Evolutionary conservation across 2,113 vertebrate genomes (phyloP).

Genomic region (Cynoglossus semilaevis): DNA sequence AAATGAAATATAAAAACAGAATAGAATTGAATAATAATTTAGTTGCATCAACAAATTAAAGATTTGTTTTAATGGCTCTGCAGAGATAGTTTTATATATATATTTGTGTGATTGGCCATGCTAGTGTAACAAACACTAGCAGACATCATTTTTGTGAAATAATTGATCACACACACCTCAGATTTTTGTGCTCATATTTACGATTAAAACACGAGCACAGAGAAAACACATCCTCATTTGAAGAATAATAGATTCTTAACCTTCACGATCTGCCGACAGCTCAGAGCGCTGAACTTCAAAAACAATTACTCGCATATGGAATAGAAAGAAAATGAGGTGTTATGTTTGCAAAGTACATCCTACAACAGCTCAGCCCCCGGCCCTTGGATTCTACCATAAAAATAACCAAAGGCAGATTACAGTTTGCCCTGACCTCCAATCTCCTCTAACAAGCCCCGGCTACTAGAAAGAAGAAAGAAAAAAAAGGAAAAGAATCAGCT

Average conservation of each 20-base stretch:
- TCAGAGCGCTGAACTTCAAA: constrained; percentile 37
- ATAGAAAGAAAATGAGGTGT: constrained; percentile 58
- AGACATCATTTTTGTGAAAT: no score
- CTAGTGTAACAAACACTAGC: no score
- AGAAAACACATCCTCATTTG: constrained; percentile 13
- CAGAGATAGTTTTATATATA: no score
- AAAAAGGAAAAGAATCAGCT: constrained; percentile 83
- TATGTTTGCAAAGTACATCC: constrained; percentile 65
- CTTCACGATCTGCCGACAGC: constrained; percentile 13
- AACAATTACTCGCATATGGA: constrained; percentile 57
- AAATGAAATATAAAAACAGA: no score
- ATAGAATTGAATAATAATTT: no score
- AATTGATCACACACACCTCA: not conserved
- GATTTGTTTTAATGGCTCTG: no score
- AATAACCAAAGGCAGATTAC: constrained; percentile 55
- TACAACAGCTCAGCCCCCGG: constrained; percentile 35
- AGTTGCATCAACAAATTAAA: no score
- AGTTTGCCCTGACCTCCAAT: constrained; percentile 65
- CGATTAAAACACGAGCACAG: not conserved
- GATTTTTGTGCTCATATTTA: not conserved
- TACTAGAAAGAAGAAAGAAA: constrained; percentile 41
- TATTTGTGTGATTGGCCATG: no score
- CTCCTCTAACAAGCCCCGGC: constrained; percentile 66
- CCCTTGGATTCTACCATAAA: constrained; percentile 60
- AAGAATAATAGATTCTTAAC: constrained; percentile 13